A percentile compares a stretch with the other conserved stretches of the same genome.
These are phyloP conservation scores for Hirtodrosophila cameraria DNA, from an alignment of 2,888 invertebrate species.

Conservation along the genomic window DNA sequence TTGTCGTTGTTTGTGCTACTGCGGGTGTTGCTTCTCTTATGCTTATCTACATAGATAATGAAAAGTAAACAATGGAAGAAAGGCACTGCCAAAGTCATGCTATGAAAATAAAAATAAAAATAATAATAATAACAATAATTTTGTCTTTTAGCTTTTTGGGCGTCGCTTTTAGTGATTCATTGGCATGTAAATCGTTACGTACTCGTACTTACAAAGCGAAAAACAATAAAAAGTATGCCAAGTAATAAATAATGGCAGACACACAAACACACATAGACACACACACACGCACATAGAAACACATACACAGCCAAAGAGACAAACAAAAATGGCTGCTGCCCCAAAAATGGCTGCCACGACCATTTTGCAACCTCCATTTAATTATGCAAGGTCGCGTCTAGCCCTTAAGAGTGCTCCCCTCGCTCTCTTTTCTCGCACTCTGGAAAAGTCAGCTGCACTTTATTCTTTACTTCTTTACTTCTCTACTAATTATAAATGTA, in stretches of 20 bases:
- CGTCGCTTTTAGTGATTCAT: slow-evolving; percentile 60
- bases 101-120: slow-evolving; percentile 20
- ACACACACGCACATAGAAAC: background rate
- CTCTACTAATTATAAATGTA: slow-evolving; percentile 67
- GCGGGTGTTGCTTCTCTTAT: slow-evolving; percentile 48
- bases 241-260: slow-evolving; percentile 47
- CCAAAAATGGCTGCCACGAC: slow-evolving; percentile 24
- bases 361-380: slow-evolving; percentile 31
- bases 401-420: background rate
- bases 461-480: slow-evolving; percentile 7
- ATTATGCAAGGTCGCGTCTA: slow-evolving; percentile 32
- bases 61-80: slow-evolving; percentile 68
- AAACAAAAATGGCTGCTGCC: slow-evolving; percentile 21
- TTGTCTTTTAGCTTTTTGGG: slow-evolving; percentile 13
- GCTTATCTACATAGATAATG: slow-evolving; percentile 77
- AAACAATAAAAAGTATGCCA: slow-evolving; percentile 42
- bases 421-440: background rate
- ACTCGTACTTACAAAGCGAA: slow-evolving; percentile 35
- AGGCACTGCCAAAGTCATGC: slow-evolving; percentile 12
- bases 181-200: slow-evolving; percentile 60
- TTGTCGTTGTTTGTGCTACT: slow-evolving; percentile 24
- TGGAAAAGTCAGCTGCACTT: slow-evolving; percentile 40
- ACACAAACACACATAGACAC: background rate
- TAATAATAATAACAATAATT: slow-evolving; percentile 28
- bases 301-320: background rate